A percentile compares a stretch with the other conserved stretches of the same genome.
Conservation (phyloP, 2,113 vertebrate genomes). For the Centropus bengalensis region DNA sequence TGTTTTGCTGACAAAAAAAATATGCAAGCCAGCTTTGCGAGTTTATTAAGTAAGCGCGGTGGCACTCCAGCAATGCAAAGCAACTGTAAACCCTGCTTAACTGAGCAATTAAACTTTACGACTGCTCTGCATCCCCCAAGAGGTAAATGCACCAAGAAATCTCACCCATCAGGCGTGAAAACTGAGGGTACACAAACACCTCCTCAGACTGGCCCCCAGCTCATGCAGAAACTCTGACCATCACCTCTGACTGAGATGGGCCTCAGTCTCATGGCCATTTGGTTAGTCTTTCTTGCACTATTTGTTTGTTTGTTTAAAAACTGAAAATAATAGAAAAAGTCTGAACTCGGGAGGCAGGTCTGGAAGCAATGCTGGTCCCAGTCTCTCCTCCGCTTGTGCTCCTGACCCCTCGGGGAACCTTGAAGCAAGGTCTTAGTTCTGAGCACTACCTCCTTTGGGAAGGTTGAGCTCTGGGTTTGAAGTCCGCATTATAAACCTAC, state of each 20-base stretch:
- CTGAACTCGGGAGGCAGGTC: neutral
- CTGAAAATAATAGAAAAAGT: neutral
- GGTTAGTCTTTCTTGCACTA: neutral
- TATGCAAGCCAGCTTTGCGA: neutral
- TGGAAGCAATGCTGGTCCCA: fast-evolving
- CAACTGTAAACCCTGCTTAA: slow-evolving; percentile 34
- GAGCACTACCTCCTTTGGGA: neutral
- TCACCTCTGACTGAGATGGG: neutral
- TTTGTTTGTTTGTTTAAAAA: neutral
- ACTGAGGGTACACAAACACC: neutral
- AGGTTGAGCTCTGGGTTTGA: neutral
- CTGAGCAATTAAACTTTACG: slow-evolving; percentile 22
- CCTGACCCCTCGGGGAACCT: neutral
- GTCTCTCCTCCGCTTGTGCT: neutral
- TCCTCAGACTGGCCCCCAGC: neutral
- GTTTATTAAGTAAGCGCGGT: neutral
- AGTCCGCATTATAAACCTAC: neutral
- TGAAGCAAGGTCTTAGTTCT: neutral
- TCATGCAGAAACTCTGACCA: neutral
- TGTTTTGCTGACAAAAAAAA: neutral
- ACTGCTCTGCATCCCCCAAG: neutral
- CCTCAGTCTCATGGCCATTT: neutral
- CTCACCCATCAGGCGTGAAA: neutral
- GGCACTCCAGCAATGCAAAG: neutral
- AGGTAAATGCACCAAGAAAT: neutral